Percentiles rank a stretch among this genome's conserved stretches.
These are phyloP conservation scores for Vanessa cardui DNA, from an alignment of 2,888 invertebrate genomes.

Conservation along the genomic window DNA sequence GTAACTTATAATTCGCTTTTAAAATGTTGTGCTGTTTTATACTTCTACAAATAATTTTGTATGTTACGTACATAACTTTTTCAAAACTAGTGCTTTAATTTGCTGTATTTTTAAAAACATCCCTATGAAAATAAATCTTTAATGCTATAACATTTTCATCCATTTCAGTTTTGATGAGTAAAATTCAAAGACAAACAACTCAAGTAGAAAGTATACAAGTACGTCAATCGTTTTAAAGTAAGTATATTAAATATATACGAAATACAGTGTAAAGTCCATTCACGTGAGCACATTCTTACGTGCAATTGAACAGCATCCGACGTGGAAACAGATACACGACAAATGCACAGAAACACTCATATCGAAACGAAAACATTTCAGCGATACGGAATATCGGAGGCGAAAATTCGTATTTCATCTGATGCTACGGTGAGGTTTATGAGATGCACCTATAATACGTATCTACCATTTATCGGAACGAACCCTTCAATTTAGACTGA, in stretches of 20 bases:
- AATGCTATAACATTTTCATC: too few relatives aligned
- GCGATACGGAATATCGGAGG: conserved; percentile 38
- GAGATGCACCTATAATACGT: conserved; percentile 14
- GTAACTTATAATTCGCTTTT: conserved; percentile 5
- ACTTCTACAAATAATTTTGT: neutral
- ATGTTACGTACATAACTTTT: neutral
- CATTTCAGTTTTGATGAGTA: neutral
- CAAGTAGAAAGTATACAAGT: neutral
- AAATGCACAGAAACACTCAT: conserved; percentile 49
- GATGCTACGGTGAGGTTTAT: conserved; percentile 30
- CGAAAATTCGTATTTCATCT: conserved; percentile 41
- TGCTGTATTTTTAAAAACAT: too few relatives aligned
- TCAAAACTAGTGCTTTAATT: neutral
- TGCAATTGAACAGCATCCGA: conserved; percentile 75
- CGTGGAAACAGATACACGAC: conserved; percentile 73
- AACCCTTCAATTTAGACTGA: neutral
- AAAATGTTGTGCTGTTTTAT: neutral
- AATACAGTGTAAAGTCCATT: conserved; percentile 35
- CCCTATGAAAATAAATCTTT: too few relatives aligned
- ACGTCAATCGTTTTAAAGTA: too few relatives aligned
- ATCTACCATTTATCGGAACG: too few relatives aligned
- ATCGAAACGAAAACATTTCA: conserved; percentile 40
- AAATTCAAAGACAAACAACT: neutral
- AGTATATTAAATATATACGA: conserved; percentile 6
- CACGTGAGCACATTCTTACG: conserved; percentile 53